These are phyloP conservation scores for Thereva nobilitata DNA, from an alignment of 2,888 invertebrate genomes.

Conservation along the genomic window DNA sequence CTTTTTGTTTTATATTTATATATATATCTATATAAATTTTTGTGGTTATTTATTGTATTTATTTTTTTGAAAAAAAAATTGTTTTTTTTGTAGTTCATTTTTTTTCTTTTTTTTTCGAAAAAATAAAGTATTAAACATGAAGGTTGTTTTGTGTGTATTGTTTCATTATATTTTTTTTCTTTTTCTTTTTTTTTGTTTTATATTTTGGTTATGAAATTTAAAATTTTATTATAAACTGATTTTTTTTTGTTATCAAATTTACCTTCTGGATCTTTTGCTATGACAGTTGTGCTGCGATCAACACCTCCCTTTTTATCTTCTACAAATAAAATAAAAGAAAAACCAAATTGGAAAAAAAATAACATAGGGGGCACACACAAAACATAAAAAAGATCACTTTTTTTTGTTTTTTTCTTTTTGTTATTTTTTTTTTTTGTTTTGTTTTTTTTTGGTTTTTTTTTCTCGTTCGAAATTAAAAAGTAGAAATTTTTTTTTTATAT, in stretches of 20 bases:
- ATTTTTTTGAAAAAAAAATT: not conserved
- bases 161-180: constrained; percentile 16
- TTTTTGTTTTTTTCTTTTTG: constrained; percentile 32
- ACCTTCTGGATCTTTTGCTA: constrained; percentile 89
- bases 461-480: not conserved
- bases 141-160: not conserved
- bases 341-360: constrained; percentile 45
- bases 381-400: too few species aligned
- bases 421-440: constrained; percentile 33
- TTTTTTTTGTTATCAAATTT: constrained; percentile 44
- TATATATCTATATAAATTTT: too few species aligned
- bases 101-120: constrained; percentile 28
- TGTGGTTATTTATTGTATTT: not conserved
- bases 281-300: constrained; percentile 91
- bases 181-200: constrained; percentile 12
- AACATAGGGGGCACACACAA: constrained; percentile 31
- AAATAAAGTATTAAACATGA: not conserved
- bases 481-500: not conserved
- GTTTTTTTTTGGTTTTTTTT: constrained; percentile 32
- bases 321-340: constrained; percentile 57
- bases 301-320: constrained; percentile 92
- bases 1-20: constrained; percentile 1
- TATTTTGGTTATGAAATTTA: constrained; percentile 21
- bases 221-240: constrained; percentile 4
- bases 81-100: not conserved